Conservation (phyloP, 2,888 invertebrate genomes). For the Drosophila sordidula region DNA sequence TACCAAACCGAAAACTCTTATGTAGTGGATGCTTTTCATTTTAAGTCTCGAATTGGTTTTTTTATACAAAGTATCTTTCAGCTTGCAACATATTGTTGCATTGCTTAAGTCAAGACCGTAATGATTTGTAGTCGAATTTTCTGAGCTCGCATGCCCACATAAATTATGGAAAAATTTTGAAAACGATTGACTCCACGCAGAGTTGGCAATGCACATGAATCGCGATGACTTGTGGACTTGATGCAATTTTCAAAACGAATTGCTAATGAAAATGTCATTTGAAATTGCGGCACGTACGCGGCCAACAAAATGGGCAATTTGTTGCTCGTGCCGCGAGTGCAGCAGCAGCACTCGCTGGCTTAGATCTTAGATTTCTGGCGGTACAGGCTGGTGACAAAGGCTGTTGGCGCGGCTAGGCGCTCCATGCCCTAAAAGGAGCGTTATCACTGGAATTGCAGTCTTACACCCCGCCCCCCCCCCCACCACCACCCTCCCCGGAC, state of each 20-base stretch:
- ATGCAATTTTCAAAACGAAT: constrained; percentile 80
- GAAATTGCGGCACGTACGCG: constrained; percentile 75
- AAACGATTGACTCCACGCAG: constrained; percentile 65
- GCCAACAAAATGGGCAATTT: constrained; percentile 78
- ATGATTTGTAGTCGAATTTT: constrained; percentile 50
- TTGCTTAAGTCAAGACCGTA: constrained; percentile 35
- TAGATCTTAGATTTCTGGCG: constrained; percentile 60
- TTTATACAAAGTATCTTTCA: constrained; percentile 14
- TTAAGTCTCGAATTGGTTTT: neutral
- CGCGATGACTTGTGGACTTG: constrained; percentile 61
- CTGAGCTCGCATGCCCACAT: constrained; percentile 42
- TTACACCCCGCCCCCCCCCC: neutral
- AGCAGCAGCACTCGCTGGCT: constrained; percentile 32
- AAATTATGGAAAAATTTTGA: constrained; percentile 57
- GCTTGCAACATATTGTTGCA: constrained; percentile 35
- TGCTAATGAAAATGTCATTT: constrained; percentile 81
- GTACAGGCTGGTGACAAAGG: constrained; percentile 54
- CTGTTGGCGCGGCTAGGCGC: constrained; percentile 44
- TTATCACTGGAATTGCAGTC: constrained; percentile 45
- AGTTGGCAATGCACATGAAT: constrained; percentile 53
- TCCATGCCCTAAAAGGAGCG: constrained; percentile 63
- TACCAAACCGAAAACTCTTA: too few species aligned
- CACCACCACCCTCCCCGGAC: neutral
- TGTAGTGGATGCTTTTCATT: too few species aligned
- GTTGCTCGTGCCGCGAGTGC: constrained; percentile 72